These are phyloP conservation scores for Scaptodrosophila latifasciaeformis DNA, from an alignment of 2,888 invertebrate species.

Conservation along the genomic window DNA sequence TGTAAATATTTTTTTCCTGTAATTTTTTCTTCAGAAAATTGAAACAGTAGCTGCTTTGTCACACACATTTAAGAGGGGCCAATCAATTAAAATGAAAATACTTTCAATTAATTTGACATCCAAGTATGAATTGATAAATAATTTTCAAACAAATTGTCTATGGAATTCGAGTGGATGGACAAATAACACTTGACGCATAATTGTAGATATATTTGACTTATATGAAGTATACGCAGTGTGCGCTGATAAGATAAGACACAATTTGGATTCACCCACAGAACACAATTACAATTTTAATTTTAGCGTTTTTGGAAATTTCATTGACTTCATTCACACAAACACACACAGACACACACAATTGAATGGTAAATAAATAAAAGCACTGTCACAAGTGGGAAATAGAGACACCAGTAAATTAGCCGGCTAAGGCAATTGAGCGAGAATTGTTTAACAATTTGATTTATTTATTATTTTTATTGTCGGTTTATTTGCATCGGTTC, in stretches of 20 bases:
- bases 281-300: neutral
- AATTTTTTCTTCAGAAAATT: too few relatives aligned
- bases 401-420: conserved; percentile 2
- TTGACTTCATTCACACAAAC: conserved; percentile 1
- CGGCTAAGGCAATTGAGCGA: neutral
- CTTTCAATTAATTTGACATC: too few relatives aligned
- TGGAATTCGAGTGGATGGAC: too few relatives aligned
- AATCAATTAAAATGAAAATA: too few relatives aligned
- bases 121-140: too few relatives aligned
- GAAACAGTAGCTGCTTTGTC: too few relatives aligned
- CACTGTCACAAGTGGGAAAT: too few relatives aligned
- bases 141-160: too few relatives aligned
- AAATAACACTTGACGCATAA: neutral
- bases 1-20: too few relatives aligned
- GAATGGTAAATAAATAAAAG: neutral
- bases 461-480: conserved; percentile 18
- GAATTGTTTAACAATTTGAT: conserved; percentile 3
- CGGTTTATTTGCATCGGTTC: conserved; percentile 26
- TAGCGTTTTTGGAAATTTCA: neutral
- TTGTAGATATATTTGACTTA: too few relatives aligned
- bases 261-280: too few relatives aligned
- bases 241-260: conserved; percentile 6
- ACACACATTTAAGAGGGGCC: too few relatives aligned
- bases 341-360: conserved; percentile 4
- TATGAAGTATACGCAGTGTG: neutral